Evolutionary conservation across 2,888 invertebrate species (phyloP), one percentile per base, ranked within the genome.

Genomic region (Diplazon laetatorius): DNA sequence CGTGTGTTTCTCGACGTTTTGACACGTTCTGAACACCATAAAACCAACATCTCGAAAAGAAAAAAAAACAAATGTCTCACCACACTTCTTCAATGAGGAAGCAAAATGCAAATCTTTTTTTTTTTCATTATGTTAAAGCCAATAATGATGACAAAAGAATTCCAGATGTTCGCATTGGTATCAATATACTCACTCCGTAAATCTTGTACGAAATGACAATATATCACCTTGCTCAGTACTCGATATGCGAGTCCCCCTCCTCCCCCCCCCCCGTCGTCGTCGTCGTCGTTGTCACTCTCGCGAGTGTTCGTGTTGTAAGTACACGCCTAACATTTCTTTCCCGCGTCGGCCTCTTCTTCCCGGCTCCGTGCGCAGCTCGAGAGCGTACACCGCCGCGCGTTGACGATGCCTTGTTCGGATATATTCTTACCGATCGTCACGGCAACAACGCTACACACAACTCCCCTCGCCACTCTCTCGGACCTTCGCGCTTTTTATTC

Each of bases 341-440:
- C n/a, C 22, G 20, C 50, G 10, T 8, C 52, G 12, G 22, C 52
- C 6, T 2, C 52, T 2, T 52, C 52, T 52, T 14, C n/a, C 14
- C 14, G 30, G 12, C 22, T 25, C 52, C n/a, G 14, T 8, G 50
- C 3, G 6, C 22, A 22, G 5, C 14, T 22, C 30, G 52, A 14
- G 52, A 25, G 52, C 22, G 52, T 25, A n/a, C n/a, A n/a, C n/a
- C n/a, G n/a, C n/a, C 5, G 8, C 30, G 30, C 16, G 30, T 25
- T 25, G 52, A 52, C 52, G 59, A 59, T 20, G 25, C 65, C 65
- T 66, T 66, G 65, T 66, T 66, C 52, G 52, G 52, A 50, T 39
- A 52, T 52, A 66, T 52, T 50, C 39, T 37, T 39, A 14, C 52
- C 39, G 22, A 50, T 18, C 35, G 20, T 46, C 20, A 65, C 37